phyloP scores from a whole-genome alignment of 2,888 invertebrate species.

The Rhorus exstirpatorius region DNA sequence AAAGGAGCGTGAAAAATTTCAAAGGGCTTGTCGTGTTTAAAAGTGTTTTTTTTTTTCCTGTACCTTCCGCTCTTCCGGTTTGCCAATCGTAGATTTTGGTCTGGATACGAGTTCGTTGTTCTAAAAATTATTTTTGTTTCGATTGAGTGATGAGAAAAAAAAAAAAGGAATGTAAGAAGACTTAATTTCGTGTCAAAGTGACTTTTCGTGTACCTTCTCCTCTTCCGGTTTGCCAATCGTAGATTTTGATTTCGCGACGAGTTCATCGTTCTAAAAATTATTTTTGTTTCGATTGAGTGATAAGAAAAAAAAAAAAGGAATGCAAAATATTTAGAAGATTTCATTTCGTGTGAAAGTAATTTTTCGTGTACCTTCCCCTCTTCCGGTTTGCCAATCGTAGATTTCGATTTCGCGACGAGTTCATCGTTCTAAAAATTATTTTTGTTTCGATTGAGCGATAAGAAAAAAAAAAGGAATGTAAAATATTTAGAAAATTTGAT shows the following conservation, averaged over 20 bases:
- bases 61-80: conserved; percentile 77
- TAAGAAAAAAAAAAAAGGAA: conserved; percentile 13
- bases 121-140: conserved; percentile 59
- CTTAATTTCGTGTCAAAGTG: neutral
- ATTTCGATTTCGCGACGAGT: conserved; percentile 67
- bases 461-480: neutral
- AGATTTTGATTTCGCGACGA: conserved; percentile 68
- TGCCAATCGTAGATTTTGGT: conserved; percentile 75
- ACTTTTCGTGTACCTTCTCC: conserved; percentile 72
- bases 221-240: conserved; percentile 71
- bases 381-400: conserved; percentile 72
- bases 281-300: neutral
- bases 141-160: no score
- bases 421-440: conserved; percentile 69
- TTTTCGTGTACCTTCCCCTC: conserved; percentile 73
- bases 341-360: neutral
- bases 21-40: neutral
- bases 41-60: conserved; percentile 22
- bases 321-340: neutral
- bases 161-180: no score
- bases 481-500: neutral
- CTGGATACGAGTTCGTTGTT: conserved; percentile 74
- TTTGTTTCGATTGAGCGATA: conserved; percentile 4
- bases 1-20: neutral
- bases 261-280: conserved; percentile 26